Conservation (phyloP, 2,888 invertebrate genomes). For the Torymus aiolomorphi region DNA sequence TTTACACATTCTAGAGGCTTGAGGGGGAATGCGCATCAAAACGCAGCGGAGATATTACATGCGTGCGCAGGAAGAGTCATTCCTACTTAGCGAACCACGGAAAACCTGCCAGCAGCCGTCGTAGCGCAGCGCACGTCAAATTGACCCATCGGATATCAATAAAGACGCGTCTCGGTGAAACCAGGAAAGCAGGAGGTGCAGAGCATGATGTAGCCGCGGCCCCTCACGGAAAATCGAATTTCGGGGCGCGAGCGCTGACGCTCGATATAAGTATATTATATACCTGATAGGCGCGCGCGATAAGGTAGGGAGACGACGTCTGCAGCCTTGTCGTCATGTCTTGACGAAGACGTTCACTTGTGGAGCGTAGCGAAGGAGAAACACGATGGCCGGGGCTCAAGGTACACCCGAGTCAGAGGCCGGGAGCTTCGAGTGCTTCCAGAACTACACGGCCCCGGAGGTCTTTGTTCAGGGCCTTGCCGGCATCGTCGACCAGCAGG, state of each 20-base stretch:
- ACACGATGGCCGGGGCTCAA: conserved; percentile 72
- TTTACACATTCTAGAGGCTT: too few relatives aligned
- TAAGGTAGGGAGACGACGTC: conserved; percentile 37
- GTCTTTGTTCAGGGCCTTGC: conserved; percentile 95
- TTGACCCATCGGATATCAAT: conserved; percentile 57
- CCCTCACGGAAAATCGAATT: conserved; percentile 41
- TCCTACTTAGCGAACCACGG: too few relatives aligned
- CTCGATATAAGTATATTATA: neutral
- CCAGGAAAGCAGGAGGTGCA: conserved; percentile 52
- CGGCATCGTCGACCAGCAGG: conserved; percentile 92
- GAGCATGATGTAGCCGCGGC: conserved; percentile 4
- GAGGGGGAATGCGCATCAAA: too few relatives aligned
- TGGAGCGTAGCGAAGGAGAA: neutral
- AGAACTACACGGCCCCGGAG: conserved; percentile 92
- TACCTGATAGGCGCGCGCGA: neutral
- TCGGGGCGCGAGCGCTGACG: neutral
- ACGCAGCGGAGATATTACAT: too few relatives aligned
- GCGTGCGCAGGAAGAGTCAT: too few relatives aligned
- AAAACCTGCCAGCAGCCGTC: too few relatives aligned
- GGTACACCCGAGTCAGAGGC: conserved; percentile 77
- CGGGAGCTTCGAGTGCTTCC: conserved; percentile 89
- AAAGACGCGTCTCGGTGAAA: conserved; percentile 38
- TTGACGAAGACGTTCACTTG: conserved; percentile 10
- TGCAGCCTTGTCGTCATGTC: conserved; percentile 10
- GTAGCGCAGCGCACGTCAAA: conserved; percentile 1